Evolutionary conservation across 1,140 invertebrate species (phyloP), one percentile per base, ranked within the genome.

Genomic region (Heliconius eleuchia): DNA sequence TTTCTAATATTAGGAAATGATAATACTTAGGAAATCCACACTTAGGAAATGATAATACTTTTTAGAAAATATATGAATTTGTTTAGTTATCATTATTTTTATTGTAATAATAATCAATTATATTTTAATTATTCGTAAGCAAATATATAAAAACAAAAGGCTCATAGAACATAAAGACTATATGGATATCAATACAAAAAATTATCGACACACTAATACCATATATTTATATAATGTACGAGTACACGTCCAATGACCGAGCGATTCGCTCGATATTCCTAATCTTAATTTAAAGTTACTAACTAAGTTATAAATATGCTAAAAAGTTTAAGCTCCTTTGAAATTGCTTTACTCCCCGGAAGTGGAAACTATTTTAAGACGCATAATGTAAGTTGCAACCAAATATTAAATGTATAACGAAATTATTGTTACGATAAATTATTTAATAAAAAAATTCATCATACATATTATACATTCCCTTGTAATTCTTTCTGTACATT

Each of bases 271-370:
- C 23, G 60, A 66, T 66, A 30, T 30, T 66, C 60, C 60, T 30
- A 66, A 66, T 66, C 60, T 27, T 66, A 27, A 66, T 66, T 66
- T 66, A 66, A 66, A 66, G 8, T 60, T 60, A 60, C 23, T 60
- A 60, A n/a, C n/a, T 23, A 8, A 60, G 57, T 66, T 66, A 66
- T 66, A 66, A 30, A 27, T 66, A 30, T 66, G 60, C 23, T 66
- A 66, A 66, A 66, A 66, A 66, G 27, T 66, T 66, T 66, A 66
- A 66, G 60, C 60, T 66, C 60, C 60, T 66, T 66, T 66, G 60
- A 30, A 66, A 66, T 66, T 30, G 60, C 27, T 66, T 66, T 66
- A 66, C 60, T 66, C 11, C 27, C 8, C 60, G 60, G 60, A 66
- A 66, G 60, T 30, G 27, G 60, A 30, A 66, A 66, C 60, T 66